A percentile compares a stretch with the other conserved stretches of the same genome.
These are phyloP conservation scores for Poliocrania exsul DNA, from an alignment of 2,797 vertebrate genomes.

Conservation along the genomic window DNA sequence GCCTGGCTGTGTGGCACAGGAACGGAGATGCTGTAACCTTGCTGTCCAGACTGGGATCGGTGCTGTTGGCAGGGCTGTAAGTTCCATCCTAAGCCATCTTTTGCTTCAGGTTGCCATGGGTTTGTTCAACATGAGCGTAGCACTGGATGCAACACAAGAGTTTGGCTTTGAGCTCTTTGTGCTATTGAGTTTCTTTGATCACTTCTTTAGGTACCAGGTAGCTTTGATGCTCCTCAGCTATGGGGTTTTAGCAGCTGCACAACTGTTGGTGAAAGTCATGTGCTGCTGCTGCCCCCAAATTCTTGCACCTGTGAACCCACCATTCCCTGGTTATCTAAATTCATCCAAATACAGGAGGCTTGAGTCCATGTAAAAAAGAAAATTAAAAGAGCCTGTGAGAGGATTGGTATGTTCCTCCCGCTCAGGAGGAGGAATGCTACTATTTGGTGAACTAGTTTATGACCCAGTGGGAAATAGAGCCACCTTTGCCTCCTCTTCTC, in stretches of 20 bases:
- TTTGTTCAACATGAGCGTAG: fast-evolving
- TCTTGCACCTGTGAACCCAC: background rate
- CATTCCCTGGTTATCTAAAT: background rate
- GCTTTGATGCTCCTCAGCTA: background rate
- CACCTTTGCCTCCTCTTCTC: background rate
- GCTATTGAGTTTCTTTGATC: background rate
- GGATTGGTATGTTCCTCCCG: background rate
- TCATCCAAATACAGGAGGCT: background rate
- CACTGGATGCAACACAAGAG: background rate
- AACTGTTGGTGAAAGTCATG: background rate
- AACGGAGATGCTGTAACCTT: background rate
- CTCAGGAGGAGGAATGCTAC: background rate
- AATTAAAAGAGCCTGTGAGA: background rate
- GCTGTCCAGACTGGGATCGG: background rate
- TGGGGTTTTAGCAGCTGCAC: background rate
- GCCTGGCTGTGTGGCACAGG: background rate
- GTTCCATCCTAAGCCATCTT: background rate
- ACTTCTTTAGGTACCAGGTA: background rate
- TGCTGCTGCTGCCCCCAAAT: background rate
- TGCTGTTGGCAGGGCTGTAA: background rate
- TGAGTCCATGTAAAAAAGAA: background rate
- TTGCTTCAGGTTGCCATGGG: background rate
- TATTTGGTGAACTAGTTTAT: background rate
- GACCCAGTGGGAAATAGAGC: background rate
- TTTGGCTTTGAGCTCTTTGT: background rate